Evolutionary conservation across 2,888 invertebrate species (phyloP).

Genomic region (Hedya salicella): DNA sequence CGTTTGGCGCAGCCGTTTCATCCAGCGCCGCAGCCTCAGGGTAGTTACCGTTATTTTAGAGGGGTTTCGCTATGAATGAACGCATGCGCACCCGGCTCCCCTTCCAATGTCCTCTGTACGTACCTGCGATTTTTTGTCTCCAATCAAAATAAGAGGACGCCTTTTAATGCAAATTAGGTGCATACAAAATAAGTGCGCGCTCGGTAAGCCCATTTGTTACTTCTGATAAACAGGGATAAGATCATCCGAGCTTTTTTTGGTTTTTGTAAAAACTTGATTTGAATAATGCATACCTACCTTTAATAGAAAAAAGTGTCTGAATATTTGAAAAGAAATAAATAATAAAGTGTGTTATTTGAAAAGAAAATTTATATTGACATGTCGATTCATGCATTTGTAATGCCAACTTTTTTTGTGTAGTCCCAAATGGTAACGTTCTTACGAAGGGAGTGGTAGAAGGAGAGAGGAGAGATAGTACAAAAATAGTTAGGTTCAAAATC

Average conservation of each 20-base stretch:
- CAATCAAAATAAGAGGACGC: conserved; percentile 39
- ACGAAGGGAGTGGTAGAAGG: too few species aligned
- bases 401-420: background rate
- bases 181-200: conserved; percentile 45
- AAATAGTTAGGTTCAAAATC: too few species aligned
- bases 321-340: background rate
- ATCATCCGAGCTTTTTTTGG: conserved; percentile 16
- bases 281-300: background rate
- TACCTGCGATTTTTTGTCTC: conserved; percentile 52
- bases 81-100: conserved; percentile 59
- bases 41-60: conserved; percentile 65
- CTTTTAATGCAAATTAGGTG: conserved; percentile 50
- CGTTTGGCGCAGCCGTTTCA: conserved; percentile 59
- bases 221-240: conserved; percentile 37
- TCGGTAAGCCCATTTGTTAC: conserved; percentile 26
- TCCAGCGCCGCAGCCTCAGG: conserved; percentile 60
- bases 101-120: conserved; percentile 48
- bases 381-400: conserved; percentile 3
- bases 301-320: background rate
- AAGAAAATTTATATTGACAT: conserved; percentile 8
- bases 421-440: too few species aligned
- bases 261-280: conserved; percentile 30
- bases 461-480: too few species aligned
- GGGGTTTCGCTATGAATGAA: conserved; percentile 65
- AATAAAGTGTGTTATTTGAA: conserved; percentile 6